Evolutionary conservation across 2,888 invertebrate genomes (phyloP), one percentile per base, ranked within the genome.

Genomic region (Acleris cristana): DNA sequence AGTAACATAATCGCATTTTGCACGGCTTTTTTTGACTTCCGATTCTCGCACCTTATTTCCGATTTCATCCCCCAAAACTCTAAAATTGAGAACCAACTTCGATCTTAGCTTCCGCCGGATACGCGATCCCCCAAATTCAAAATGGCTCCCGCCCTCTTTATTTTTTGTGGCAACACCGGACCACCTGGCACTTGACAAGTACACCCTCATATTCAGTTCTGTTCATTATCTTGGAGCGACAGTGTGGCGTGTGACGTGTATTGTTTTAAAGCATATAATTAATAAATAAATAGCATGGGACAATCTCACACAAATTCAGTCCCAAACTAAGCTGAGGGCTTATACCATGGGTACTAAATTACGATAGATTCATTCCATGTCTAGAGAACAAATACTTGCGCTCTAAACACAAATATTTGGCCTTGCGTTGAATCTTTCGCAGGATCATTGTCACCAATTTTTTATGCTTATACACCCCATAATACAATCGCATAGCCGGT

Each of bases 61-160:
- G 53, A 65, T 65, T 55, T n/a, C 65, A 55, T 44, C 40, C 26
- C 48, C 30, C n/a, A 45, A 58, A 54, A 52, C 40, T 40, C 14
- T 19, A 30, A 45, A 54, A 52, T 45, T 49, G n/a, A 54, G 53
- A 64, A 61, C 18, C n/a, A 53, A 61, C 52, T 45, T 60, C 61
- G 34, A 23, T 48, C 26, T 45, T 56, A 51, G 16, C 64, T 69
- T 64, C 69, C 69, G 69, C 51, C 69, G 69, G 69, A 69, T 51
- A 52, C 34, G 48, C 21, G 18, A 44, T 52, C 51, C 69, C 64
- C 61, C 34, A 45, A 57, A 64, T 55, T 14, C 63, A 69, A 69
- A 60, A 69, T 69, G 69, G 69, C 69, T 12, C 52, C 52, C 64
- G 55, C 69, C 69, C 69, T 64, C 65, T 30, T 53, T 52, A 48